Base-by-base conservation (phyloP, 2,888 invertebrate genomes). In the Eristalis arbustorum region DNA sequence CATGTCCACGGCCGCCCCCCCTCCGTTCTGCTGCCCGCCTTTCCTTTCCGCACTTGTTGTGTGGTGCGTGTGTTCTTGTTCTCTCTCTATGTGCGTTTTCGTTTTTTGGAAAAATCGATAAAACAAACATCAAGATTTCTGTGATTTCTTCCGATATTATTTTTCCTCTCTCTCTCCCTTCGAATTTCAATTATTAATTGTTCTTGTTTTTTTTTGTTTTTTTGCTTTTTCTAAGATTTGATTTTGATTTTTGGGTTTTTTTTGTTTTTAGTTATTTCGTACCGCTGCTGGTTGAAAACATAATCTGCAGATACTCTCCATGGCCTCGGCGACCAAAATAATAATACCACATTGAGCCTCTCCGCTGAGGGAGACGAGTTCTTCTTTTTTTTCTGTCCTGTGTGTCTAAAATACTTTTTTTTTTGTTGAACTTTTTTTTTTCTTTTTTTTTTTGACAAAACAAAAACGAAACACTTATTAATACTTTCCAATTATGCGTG, bases 281-380 rank as follows among this genome's bases (percentile, higher is more conserved):
- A 91, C 91, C 90, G 91, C 91, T 89, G 92, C 93, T 90, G 92
- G 92, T 89, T 92, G 92, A 89, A 92, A 92, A 89, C 92, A 92
- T 88, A 93, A 91, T 90, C 93, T 92, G 90, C 92, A 92, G 89
- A 92, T 92, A 90, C 91, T 92, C 91, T 92, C 92, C 92, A 92
- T 92, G 90, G 87, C 87, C 87, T 87, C 87, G 87, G 78, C 78
- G 87, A 83, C 83, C 87, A 87, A 87, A 87, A 87, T 87, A 87
- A 87, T 87, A 87, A 87, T 83, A 87, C 83, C 87, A 87, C 87
- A 87, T 87, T 75, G 78, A 87, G 75, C 78, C 78, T 87, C 87
- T 87, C 87, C 83, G 83, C 87, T 75, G 78, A 74, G 78, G 87
- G 87, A 87, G 87, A 72, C 69, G 68, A 67, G 75, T 78, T 79